Evolutionary conservation across 2,113 vertebrate species (phyloP).

Genomic region (Mohoua ochrocephala): DNA sequence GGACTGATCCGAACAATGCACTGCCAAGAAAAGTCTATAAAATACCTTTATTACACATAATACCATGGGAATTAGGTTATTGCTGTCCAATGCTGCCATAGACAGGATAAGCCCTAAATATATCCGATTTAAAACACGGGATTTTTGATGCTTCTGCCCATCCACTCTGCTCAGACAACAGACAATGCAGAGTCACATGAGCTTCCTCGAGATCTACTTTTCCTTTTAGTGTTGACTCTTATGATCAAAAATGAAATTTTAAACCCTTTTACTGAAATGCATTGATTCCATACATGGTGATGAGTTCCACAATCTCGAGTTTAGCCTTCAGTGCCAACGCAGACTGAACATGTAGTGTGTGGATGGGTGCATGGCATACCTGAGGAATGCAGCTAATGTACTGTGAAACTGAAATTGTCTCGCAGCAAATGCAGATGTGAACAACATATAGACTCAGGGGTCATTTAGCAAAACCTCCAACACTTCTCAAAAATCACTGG

Average conservation of each 20-base stretch:
- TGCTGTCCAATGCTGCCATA: not conserved
- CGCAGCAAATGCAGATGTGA: not conserved
- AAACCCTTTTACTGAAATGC: not conserved
- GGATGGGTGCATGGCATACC: not conserved
- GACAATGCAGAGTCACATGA: not conserved
- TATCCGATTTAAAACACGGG: not conserved
- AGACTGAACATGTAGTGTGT: not conserved
- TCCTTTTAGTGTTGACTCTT: not conserved
- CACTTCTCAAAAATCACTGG: not conserved
- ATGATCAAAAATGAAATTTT: not conserved
- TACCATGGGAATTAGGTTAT: not conserved
- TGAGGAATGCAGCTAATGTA: not conserved
- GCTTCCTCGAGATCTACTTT: not conserved
- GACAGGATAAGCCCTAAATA: not conserved
- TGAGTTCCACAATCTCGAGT: rapidly evolving
- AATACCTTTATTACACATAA: not conserved
- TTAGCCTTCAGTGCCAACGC: not conserved
- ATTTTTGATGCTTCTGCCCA: not conserved
- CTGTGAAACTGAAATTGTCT: not conserved
- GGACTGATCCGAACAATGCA: not conserved
- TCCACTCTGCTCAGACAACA: not conserved
- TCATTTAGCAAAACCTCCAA: not conserved
- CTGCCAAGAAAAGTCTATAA: not conserved
- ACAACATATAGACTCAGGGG: not conserved
- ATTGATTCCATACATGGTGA: not conserved